These are phyloP conservation scores for rabbit (Oryctolagus cuniculus) DNA, from an alignment of 2,113 vertebrate species.

Conservation along the genomic window mOryCun1.1 NC_091441.1:77737001-77737500, in stretches of 20 bases:
- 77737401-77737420: background rate
- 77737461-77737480: background rate
- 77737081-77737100: constrained; percentile 25
- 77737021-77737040: constrained; percentile 7
- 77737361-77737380: background rate
- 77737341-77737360: background rate
- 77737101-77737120: background rate
- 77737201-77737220: background rate
- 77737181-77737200: background rate
- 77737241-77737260: constrained; percentile 44
- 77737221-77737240: background rate
- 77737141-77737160: background rate
- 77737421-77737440: background rate
- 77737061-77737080: constrained; percentile 57
- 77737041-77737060: constrained; percentile 38
- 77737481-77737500: background rate
- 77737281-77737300: background rate
- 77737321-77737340: background rate
- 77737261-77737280: background rate
- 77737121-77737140: constrained; percentile 44
- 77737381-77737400: background rate
- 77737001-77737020: background rate
- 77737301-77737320: background rate
- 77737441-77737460: background rate
- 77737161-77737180: constrained; percentile 72